Evolutionary conservation across 2,113 vertebrate species (phyloP).

Genomic region (Archocentrus centrarchus): DNA sequence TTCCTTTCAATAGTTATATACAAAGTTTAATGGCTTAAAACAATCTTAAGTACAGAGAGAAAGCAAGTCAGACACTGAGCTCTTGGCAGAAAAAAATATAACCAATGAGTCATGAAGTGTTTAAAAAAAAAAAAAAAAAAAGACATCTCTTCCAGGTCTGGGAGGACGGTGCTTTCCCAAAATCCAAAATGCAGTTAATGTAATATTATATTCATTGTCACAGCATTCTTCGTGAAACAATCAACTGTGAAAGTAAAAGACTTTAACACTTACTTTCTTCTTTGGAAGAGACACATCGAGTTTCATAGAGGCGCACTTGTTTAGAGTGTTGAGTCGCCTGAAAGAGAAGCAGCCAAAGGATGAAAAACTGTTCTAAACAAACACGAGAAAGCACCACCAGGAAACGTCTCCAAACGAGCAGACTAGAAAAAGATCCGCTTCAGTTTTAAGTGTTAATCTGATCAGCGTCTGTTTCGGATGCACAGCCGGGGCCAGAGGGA

Average conservation of each 20-base stretch:
- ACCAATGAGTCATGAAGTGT: neutral
- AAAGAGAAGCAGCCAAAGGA: conserved; percentile 50
- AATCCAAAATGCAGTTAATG: neutral
- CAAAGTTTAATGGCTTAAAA: neutral
- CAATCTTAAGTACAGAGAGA: neutral
- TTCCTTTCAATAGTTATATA: neutral
- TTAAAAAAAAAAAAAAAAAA: neutral
- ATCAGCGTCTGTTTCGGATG: conserved; percentile 38
- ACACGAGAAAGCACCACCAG: neutral
- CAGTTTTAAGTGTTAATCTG: conserved; percentile 35
- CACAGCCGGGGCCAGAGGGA: conserved; percentile 22
- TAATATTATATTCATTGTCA: neutral
- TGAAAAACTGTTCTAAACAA: conserved; percentile 16
- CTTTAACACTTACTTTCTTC: conserved; percentile 89
- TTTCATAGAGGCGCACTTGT: conserved; percentile 99
- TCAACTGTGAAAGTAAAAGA: neutral
- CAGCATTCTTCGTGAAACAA: too few species aligned
- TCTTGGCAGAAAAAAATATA: neutral
- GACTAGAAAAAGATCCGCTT: conserved; percentile 28
- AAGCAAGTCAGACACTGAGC: neutral
- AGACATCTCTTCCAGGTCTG: neutral
- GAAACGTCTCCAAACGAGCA: conserved; percentile 23
- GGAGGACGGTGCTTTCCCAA: neutral
- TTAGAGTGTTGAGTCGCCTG: conserved; percentile 96
- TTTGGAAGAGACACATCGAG: conserved; percentile 95